Conservation (phyloP, 2,888 invertebrate genomes). For the Harpalus rufipes region DNA sequence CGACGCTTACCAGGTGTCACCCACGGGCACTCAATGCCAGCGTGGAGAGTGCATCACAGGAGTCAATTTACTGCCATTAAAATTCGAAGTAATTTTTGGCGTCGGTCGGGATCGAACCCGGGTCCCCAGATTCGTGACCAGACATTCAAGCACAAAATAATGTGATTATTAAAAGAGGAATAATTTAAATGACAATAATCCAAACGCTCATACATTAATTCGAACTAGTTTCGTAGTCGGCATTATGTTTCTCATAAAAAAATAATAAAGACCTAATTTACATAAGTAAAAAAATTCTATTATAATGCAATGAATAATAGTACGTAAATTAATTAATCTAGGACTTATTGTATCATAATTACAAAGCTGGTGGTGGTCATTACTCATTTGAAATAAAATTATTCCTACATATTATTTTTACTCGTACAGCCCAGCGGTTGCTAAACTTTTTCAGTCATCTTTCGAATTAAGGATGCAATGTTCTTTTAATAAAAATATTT, state of each 20-base stretch:
- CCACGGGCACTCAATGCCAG: too few species aligned
- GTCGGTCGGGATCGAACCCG: too few species aligned
- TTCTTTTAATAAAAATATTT: too few species aligned
- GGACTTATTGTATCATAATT: slow-evolving; percentile 6
- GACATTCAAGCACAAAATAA: too few species aligned
- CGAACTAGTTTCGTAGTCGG: background rate
- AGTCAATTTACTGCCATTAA: too few species aligned
- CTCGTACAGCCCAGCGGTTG: too few species aligned
- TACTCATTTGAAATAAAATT: background rate
- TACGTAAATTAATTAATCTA: slow-evolving; percentile 12
- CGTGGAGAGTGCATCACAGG: too few species aligned
- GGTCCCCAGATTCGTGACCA: too few species aligned
- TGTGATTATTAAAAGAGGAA: background rate
- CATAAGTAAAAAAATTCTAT: background rate
- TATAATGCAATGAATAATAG: slow-evolving; percentile 21
- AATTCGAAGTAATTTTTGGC: too few species aligned
- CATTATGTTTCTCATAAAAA: background rate
- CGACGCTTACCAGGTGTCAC: too few species aligned
- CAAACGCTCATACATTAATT: background rate
- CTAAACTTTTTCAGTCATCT: too few species aligned
- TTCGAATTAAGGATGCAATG: too few species aligned
- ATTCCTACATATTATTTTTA: background rate
- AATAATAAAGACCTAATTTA: background rate
- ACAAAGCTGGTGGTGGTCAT: slow-evolving; percentile 15
- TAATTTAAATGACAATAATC: slow-evolving; percentile 17